These are phyloP conservation scores for Actinemys pallida DNA, from an alignment of 2,113 vertebrate genomes.

Conservation along the genomic window DNA sequence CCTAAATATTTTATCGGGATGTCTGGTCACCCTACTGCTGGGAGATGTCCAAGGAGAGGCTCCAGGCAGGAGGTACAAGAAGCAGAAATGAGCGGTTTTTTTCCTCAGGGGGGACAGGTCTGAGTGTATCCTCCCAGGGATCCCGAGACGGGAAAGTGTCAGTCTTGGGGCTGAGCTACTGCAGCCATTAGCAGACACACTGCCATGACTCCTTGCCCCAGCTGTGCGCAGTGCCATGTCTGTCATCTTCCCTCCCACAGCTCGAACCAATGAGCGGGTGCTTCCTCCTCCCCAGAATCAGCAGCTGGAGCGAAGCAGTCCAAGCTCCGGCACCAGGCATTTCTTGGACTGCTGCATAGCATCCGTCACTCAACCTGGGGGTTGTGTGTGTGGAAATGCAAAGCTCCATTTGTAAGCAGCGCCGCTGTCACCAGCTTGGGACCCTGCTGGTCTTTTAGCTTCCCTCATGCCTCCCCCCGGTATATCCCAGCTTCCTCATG, in stretches of 20 bases:
- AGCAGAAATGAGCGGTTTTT: accelerated
- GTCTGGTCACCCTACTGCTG: background rate
- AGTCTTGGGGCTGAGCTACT: background rate
- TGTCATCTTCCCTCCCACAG: background rate
- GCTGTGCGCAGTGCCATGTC: background rate
- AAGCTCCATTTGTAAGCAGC: background rate
- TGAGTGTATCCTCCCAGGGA: accelerated
- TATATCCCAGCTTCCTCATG: no score
- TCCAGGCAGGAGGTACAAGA: background rate
- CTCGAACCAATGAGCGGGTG: background rate
- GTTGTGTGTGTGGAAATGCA: background rate
- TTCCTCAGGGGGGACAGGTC: accelerated
- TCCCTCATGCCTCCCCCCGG: background rate
- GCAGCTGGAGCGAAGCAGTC: no score
- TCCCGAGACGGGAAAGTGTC: no score
- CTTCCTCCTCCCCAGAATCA: background rate
- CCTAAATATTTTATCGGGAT: no score
- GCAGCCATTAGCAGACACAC: background rate
- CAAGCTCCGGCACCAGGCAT: background rate
- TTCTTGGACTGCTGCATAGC: no score
- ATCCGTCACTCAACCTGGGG: no score
- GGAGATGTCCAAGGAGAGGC: background rate
- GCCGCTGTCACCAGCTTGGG: no score
- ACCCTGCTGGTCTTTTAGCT: background rate
- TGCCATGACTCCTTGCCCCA: background rate